phyloP scores from a whole-genome alignment of 35 echinoderm and acorn worm genomes.

The Amphiura filiformis region DNA sequence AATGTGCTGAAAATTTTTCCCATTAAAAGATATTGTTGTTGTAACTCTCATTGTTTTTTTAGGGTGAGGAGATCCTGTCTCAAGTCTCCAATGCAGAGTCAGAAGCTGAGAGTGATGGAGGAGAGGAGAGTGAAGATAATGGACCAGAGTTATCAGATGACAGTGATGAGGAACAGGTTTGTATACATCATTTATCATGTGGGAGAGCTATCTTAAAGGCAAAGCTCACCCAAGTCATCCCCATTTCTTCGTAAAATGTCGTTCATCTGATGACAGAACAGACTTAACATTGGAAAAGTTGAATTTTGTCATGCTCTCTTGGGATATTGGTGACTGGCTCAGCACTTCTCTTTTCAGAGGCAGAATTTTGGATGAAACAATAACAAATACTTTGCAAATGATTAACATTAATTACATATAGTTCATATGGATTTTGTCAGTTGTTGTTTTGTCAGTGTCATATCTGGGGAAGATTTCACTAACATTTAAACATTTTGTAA shows the following conservation, averaged over 20 bases:
- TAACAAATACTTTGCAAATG: no score
- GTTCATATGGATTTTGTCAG: no score
- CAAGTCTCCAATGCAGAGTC: conserved; percentile 17
- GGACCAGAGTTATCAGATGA: conserved; percentile 30
- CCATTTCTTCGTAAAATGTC: no score
- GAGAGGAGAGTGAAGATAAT: conserved; percentile 20
- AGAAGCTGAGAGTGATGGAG: not conserved
- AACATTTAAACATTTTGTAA: no score
- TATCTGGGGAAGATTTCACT: no score
- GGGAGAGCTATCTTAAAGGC: not conserved
- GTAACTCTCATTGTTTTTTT: not conserved
- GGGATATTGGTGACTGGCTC: not conserved
- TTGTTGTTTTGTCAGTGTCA: no score
- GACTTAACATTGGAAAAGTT: not conserved
- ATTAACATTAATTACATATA: no score
- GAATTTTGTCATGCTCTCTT: not conserved
- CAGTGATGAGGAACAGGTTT: conserved; percentile 1
- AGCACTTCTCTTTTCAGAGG: no score
- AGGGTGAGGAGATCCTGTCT: conserved; percentile 63
- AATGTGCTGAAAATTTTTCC: not conserved
- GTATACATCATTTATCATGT: not conserved
- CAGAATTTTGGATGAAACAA: no score
- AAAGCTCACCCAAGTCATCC: no score
- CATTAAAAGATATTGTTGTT: not conserved
- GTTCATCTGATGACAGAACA: not conserved